phyloP scores from a whole-genome alignment of 1,140 invertebrate species.

The Lepidurus packardi region DNA sequence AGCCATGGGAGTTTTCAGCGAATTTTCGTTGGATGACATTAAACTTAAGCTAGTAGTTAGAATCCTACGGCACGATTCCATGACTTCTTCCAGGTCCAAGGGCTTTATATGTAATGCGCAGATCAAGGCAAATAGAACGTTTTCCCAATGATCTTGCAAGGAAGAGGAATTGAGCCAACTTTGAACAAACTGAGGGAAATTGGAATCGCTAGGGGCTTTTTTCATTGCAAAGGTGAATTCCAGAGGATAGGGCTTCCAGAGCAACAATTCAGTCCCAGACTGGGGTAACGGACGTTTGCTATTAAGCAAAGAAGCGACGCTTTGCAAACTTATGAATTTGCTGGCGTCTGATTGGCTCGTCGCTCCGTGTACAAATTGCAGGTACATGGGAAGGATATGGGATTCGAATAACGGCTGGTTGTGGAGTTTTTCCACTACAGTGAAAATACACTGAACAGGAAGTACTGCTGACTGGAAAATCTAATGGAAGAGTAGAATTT shows the following conservation, averaged over 20 bases:
- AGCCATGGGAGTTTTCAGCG: background rate
- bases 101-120: conserved; percentile 56
- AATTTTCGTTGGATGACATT: no score
- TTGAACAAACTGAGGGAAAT: conserved; percentile 20
- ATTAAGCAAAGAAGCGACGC: conserved; percentile 61
- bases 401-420: conserved; percentile 63
- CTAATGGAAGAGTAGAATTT: conserved; percentile 32
- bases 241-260: conserved; percentile 60
- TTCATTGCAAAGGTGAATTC: conserved; percentile 42
- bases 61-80: conserved; percentile 32
- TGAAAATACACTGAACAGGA: conserved; percentile 41
- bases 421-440: conserved; percentile 53
- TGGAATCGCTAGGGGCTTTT: background rate
- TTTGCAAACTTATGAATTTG: conserved; percentile 46
- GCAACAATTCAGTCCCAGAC: conserved; percentile 52
- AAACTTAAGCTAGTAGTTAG: background rate
- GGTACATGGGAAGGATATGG: conserved; percentile 61
- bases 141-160: conserved; percentile 42
- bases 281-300: conserved; percentile 58
- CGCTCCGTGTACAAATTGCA: conserved; percentile 54
- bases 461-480: conserved; percentile 31
- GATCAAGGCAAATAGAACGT: conserved; percentile 52
- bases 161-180: background rate
- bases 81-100: conserved; percentile 37
- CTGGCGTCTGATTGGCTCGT: conserved; percentile 39